These are phyloP conservation scores for Cyclophora punctaria DNA, from an alignment of 2,888 invertebrate species.

Conservation along the genomic window DNA sequence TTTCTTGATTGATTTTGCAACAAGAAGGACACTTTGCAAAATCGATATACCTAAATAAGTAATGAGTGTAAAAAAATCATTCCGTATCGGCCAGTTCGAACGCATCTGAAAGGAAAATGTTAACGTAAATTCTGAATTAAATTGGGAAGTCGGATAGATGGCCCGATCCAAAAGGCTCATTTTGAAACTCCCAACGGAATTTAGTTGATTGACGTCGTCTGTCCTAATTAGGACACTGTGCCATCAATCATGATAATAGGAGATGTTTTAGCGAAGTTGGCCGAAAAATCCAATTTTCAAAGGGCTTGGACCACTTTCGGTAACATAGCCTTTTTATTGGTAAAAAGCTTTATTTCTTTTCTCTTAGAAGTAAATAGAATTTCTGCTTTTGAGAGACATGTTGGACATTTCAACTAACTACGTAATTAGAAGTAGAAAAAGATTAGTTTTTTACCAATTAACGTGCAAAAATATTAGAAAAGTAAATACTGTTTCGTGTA, in stretches of 20 bases:
- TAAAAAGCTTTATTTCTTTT: neutral
- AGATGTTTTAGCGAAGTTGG: conserved; percentile 28
- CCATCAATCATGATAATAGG: conserved; percentile 53
- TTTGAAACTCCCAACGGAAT: conserved; percentile 36
- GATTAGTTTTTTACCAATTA: too few relatives aligned
- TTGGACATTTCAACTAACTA: too few relatives aligned
- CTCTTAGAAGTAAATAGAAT: too few relatives aligned
- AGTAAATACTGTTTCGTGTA: too few relatives aligned
- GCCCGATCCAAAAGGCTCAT: conserved; percentile 24
- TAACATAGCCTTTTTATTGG: conserved; percentile 1
- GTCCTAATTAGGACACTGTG: conserved; percentile 46
- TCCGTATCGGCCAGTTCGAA: conserved; percentile 6
- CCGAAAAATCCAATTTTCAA: conserved; percentile 22
- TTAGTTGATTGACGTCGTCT: conserved; percentile 41
- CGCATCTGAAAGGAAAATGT: conserved; percentile 17
- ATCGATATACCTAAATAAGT: too few relatives aligned
- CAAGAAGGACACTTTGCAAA: too few relatives aligned
- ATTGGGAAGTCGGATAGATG: conserved; percentile 28
- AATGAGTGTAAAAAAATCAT: neutral
- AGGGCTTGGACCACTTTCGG: conserved; percentile 4
- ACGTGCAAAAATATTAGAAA: too few relatives aligned
- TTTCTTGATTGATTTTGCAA: too few relatives aligned
- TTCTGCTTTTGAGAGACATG: too few relatives aligned
- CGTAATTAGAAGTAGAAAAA: too few relatives aligned
- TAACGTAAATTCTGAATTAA: conserved; percentile 20